Percentiles rank a stretch among this genome's conserved stretches.
Conservation (phyloP, 2,888 invertebrate species). For the Trissoscelio sp. region DNA sequence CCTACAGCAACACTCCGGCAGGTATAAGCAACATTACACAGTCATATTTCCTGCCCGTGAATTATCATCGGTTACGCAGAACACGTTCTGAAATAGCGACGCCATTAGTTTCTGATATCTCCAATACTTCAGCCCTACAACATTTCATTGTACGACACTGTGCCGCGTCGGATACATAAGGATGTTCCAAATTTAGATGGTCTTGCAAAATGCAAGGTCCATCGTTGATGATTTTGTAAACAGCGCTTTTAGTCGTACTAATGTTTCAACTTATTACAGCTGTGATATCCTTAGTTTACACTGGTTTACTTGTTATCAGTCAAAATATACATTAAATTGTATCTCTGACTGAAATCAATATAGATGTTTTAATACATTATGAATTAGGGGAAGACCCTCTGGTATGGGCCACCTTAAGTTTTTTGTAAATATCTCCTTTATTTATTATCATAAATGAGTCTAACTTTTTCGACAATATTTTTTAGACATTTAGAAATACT, state of each 20-base stretch:
- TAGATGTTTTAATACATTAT: too few species aligned
- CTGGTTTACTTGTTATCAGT: too few species aligned
- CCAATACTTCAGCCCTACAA: conserved; percentile 43
- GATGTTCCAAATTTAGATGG: conserved; percentile 35
- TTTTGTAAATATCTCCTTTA: too few species aligned
- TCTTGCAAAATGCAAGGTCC: too few species aligned
- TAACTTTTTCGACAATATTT: too few species aligned
- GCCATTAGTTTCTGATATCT: conserved; percentile 65
- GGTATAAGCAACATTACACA: conserved; percentile 60
- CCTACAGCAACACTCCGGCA: conserved; percentile 57
- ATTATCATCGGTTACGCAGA: conserved; percentile 64
- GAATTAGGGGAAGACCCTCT: too few species aligned
- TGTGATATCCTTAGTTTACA: too few species aligned
- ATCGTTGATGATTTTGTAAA: conserved; percentile 31
- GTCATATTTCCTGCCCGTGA: conserved; percentile 66
- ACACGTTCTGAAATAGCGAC: conserved; percentile 64
- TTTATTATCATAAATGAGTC: too few species aligned
- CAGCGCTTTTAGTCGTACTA: not conserved
- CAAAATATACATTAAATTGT: too few species aligned
- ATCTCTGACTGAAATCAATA: too few species aligned
- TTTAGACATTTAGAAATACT: too few species aligned
- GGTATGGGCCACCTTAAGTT: too few species aligned
- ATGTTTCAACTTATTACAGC: not conserved
- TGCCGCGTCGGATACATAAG: conserved; percentile 5
- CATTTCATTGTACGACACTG: conserved; percentile 48